Percentiles rank a stretch among this genome's conserved stretches.
These are phyloP conservation scores for Pterobdella sp. DNA, from an alignment of 2,888 invertebrate species.

Conservation along the genomic window DNA sequence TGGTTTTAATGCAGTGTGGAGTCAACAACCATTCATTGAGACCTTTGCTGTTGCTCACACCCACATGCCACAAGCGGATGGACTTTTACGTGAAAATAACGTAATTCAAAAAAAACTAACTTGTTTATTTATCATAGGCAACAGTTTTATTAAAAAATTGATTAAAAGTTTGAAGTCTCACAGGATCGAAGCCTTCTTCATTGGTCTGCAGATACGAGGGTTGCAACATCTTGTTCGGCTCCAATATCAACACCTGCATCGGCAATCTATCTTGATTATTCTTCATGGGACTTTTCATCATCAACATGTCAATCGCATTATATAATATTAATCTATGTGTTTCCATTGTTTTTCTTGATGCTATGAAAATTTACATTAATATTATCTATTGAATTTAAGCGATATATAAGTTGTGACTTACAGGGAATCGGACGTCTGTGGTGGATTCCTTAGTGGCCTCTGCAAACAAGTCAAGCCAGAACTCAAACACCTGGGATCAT, in stretches of 20 bases:
- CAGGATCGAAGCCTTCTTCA: conserved; percentile 67
- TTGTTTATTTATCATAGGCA: too few relatives aligned
- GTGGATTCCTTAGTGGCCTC: conserved; percentile 79
- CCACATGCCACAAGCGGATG: conserved; percentile 45
- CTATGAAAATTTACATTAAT: too few relatives aligned
- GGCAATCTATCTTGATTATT: neutral
- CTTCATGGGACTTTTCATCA: too few relatives aligned
- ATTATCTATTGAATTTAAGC: too few relatives aligned
- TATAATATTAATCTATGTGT: too few relatives aligned
- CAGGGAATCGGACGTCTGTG: conserved; percentile 79
- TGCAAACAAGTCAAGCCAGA: conserved; percentile 97
- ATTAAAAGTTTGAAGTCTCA: too few relatives aligned
- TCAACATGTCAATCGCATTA: too few relatives aligned
- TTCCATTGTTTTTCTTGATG: too few relatives aligned
- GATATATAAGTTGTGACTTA: conserved; percentile 56
- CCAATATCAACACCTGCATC: conserved; percentile 58
- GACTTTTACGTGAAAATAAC: too few relatives aligned
- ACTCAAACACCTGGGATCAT: conserved; percentile 71
- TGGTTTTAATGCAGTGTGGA: conserved; percentile 76
- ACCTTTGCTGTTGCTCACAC: conserved; percentile 36
- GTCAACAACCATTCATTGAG: conserved; percentile 77
- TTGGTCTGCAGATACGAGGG: conserved; percentile 89
- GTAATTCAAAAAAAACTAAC: too few relatives aligned
- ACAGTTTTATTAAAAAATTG: too few relatives aligned
- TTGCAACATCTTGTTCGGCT: conserved; percentile 83